Percentiles rank a stretch among this genome's conserved stretches.
Evolutionary conservation across 2,888 invertebrate genomes (phyloP).

Genomic region (Tortricodes alternella): DNA sequence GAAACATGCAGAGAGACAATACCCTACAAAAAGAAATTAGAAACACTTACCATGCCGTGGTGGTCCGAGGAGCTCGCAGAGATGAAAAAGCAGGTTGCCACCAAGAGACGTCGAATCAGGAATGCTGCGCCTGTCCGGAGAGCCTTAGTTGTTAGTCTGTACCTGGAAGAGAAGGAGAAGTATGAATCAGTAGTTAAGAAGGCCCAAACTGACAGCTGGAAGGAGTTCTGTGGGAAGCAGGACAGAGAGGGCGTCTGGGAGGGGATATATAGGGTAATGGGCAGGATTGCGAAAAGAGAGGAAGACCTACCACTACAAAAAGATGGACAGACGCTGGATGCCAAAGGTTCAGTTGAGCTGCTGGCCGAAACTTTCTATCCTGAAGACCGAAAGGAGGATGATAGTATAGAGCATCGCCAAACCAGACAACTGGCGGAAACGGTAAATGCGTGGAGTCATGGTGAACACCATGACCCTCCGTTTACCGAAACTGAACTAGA

Average conservation of each 20-base stretch:
- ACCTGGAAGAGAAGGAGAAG: conserved; percentile 21
- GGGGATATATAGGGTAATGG: conserved; percentile 22
- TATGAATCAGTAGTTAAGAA: background rate
- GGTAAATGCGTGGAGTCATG: background rate
- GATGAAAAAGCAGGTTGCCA: conserved; percentile 21
- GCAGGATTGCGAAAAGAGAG: conserved; percentile 1
- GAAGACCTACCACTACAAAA: conserved; percentile 7
- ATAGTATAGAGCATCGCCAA: background rate
- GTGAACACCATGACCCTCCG: background rate
- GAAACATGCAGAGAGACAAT: conserved; percentile 16
- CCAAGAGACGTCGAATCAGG: conserved; percentile 12
- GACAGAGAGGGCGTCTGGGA: conserved; percentile 28
- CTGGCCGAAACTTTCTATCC: conserved; percentile 13
- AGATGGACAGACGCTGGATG: background rate
- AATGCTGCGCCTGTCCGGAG: conserved; percentile 6
- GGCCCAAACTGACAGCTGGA: conserved; percentile 22
- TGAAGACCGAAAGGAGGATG: background rate
- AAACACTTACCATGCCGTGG: conserved; percentile 29
- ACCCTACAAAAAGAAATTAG: conserved; percentile 21
- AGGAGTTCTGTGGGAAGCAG: conserved; percentile 25
- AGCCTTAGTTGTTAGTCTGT: conserved; percentile 4
- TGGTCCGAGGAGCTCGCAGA: conserved; percentile 29
- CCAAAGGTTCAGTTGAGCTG: background rate
- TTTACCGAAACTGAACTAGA: background rate
- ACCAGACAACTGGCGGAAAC: background rate